Evolutionary conservation across 2,888 invertebrate species (phyloP).

Genomic region (Rhagophthalmus giganteus): DNA sequence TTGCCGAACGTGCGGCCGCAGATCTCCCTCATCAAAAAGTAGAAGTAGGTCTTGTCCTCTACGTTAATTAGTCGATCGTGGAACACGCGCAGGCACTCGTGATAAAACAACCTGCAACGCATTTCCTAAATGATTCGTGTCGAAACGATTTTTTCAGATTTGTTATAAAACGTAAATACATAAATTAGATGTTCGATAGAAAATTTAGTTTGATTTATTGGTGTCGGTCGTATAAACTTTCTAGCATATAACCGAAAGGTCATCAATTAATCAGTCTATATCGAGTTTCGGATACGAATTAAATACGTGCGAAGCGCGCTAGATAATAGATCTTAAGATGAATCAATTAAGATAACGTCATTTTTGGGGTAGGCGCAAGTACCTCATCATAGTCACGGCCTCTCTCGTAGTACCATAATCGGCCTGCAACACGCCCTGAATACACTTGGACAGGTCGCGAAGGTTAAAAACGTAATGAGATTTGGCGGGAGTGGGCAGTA

Average conservation of each 20-base stretch:
- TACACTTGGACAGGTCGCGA: conserved; percentile 85
- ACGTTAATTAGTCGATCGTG: conserved; percentile 85
- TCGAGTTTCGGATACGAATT: too few relatives aligned
- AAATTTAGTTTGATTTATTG: too few relatives aligned
- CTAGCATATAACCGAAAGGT: too few relatives aligned
- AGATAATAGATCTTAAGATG: too few relatives aligned
- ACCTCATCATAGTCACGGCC: conserved; percentile 70
- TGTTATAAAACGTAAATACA: too few relatives aligned
- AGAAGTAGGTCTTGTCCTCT: conserved; percentile 81
- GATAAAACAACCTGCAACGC: conserved; percentile 81
- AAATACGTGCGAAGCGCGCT: too few relatives aligned
- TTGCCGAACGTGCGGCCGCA: conserved; percentile 67
- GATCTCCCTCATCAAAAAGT: conserved; percentile 67
- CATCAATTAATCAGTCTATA: too few relatives aligned
- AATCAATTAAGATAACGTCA: too few relatives aligned
- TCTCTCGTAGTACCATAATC: conserved; percentile 69
- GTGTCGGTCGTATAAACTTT: too few relatives aligned
- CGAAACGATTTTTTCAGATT: too few relatives aligned
- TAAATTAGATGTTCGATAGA: too few relatives aligned
- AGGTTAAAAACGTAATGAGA: conserved; percentile 93
- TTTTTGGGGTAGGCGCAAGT: conserved; percentile 9
- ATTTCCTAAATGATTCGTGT: too few relatives aligned
- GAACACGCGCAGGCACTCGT: conserved; percentile 89
- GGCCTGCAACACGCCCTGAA: conserved; percentile 88
- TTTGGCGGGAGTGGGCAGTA: conserved; percentile 89